Conservation (phyloP, 2,797 vertebrate genomes). For the Buphagus erythrorhynchus region DNA sequence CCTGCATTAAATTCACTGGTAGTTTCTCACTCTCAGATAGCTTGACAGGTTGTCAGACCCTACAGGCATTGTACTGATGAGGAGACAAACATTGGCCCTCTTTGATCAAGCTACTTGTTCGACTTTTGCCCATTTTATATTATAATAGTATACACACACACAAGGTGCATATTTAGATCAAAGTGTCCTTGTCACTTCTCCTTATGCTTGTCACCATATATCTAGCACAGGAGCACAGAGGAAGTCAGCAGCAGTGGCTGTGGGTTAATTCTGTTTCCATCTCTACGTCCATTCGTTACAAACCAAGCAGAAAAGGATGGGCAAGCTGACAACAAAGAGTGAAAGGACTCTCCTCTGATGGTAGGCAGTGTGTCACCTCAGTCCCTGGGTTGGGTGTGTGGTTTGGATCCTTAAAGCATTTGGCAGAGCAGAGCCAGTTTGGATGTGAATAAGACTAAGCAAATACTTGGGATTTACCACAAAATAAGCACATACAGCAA, state of each 20-base stretch:
- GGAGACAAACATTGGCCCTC: not conserved
- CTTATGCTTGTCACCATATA: not conserved
- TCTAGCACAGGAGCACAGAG: not conserved
- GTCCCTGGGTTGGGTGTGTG: not conserved
- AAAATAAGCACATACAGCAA: not conserved
- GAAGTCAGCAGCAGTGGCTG: not conserved
- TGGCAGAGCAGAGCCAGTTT: not conserved
- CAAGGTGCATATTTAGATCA: constrained; percentile 12
- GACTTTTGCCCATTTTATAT: constrained; percentile 31
- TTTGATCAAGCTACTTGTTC: constrained; percentile 51
- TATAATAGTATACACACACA: not conserved
- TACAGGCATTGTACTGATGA: not conserved
- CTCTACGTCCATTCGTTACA: not conserved
- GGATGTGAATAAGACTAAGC: not conserved
- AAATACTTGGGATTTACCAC: not conserved
- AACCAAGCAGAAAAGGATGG: not conserved
- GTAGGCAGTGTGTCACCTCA: not conserved
- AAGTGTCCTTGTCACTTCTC: constrained; percentile 26
- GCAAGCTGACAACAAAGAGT: not conserved
- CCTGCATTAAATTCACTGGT: not conserved
- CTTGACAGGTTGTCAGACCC: constrained; percentile 17
- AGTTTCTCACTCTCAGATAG: not conserved
- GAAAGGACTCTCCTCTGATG: not conserved
- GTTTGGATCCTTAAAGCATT: not conserved
- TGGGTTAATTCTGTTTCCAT: not conserved